Conservation (phyloP, 2,113 vertebrate genomes). For the Micromys minutus region DNA sequence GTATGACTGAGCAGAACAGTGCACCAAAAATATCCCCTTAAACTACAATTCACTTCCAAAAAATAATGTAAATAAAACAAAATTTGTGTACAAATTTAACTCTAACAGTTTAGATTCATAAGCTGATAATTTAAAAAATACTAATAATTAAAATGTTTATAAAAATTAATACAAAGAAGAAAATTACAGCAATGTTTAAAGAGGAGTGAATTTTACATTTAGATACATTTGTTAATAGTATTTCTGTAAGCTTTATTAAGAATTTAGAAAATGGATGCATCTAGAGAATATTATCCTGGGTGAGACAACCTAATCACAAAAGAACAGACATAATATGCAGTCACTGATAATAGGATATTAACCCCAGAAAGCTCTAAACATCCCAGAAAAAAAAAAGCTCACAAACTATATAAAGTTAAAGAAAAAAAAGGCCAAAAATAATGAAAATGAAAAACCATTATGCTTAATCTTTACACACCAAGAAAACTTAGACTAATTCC, state of each 20-base stretch:
- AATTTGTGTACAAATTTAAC: neutral
- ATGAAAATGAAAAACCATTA: too few relatives aligned
- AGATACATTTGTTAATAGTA: neutral
- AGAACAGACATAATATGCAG: too few relatives aligned
- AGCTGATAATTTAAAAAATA: neutral
- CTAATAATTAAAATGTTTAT: neutral
- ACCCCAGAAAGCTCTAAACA: too few relatives aligned
- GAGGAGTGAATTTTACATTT: neutral
- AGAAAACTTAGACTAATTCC: too few relatives aligned
- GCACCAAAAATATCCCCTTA: neutral
- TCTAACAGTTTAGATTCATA: neutral
- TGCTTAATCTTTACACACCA: too few relatives aligned
- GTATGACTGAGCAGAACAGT: neutral
- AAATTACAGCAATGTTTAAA: neutral
- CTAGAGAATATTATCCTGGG: too few relatives aligned
- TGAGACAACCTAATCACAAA: too few relatives aligned
- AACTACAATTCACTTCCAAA: neutral
- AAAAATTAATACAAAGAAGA: neutral
- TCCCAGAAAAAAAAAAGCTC: too few relatives aligned
- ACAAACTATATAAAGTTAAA: too few relatives aligned
- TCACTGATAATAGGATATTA: too few relatives aligned
- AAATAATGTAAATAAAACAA: neutral
- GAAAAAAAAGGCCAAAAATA: too few relatives aligned
- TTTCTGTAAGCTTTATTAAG: neutral
- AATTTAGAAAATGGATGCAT: too few relatives aligned